Evolutionary conservation across 2,888 invertebrate genomes (phyloP).

Genomic region (Lycia hirtaria): DNA sequence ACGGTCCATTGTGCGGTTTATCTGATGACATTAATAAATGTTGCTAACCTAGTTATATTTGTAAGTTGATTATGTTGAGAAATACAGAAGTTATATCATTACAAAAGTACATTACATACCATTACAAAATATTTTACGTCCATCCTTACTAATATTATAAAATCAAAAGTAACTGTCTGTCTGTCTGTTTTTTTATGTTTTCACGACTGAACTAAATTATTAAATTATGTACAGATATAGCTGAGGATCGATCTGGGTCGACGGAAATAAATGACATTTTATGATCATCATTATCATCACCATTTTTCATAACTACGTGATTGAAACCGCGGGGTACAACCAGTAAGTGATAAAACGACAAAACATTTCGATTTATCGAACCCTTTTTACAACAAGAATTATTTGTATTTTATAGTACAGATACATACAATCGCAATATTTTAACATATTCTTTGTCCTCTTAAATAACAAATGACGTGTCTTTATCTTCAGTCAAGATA

Average conservation of each 20-base stretch:
- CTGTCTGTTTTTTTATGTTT: too few species aligned
- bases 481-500: conserved; percentile 17
- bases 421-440: conserved; percentile 2
- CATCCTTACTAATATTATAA: not conserved
- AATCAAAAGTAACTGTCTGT: too few species aligned
- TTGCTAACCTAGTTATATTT: conserved; percentile 13
- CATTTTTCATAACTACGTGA: too few species aligned
- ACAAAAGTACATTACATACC: not conserved
- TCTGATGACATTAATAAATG: conserved; percentile 21
- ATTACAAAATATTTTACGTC: not conserved
- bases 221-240: too few species aligned
- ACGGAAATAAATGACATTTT: too few species aligned
- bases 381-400: conserved; percentile 1
- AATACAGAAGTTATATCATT: not conserved
- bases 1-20: conserved; percentile 24
- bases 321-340: too few species aligned
- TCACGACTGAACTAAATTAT: too few species aligned
- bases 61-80: conserved; percentile 1
- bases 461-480: conserved; percentile 18
- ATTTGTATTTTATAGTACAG: not conserved
- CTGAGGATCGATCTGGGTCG: too few species aligned
- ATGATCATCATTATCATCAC: too few species aligned
- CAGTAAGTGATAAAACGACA: too few species aligned
- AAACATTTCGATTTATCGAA: not conserved
- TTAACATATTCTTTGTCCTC: conserved; percentile 15